These are phyloP conservation scores for Phymorhynchus buccinoides DNA, from an alignment of 1,140 invertebrate species.

Conservation along the genomic window DNA sequence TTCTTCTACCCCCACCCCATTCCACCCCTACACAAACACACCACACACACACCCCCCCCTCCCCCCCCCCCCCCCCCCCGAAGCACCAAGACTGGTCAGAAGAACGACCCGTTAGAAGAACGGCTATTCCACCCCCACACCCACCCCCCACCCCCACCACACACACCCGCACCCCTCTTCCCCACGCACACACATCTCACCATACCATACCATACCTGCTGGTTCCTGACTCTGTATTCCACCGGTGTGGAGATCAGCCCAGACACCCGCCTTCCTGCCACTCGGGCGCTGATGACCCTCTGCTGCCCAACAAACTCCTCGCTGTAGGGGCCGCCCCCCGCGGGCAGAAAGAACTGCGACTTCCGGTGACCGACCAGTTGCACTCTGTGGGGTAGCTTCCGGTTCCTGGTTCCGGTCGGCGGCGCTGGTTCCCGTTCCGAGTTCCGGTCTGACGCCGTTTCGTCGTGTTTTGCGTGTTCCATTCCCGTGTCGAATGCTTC, in stretches of 20 bases:
- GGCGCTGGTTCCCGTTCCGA: background rate
- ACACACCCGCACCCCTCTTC: too few relatives aligned
- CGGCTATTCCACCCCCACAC: too few relatives aligned
- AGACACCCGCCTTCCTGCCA: slow-evolving; percentile 63
- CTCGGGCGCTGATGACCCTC: slow-evolving; percentile 63
- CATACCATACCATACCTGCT: slow-evolving; percentile 63
- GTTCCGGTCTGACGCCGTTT: slow-evolving; percentile 4
- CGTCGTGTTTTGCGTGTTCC: background rate
- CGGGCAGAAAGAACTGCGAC: slow-evolving; percentile 59
- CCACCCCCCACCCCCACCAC: too few relatives aligned
- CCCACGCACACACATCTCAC: too few relatives aligned
- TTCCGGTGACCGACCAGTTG: slow-evolving; percentile 59
- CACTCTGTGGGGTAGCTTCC: too few relatives aligned
- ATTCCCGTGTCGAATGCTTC: background rate
- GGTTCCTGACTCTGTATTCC: slow-evolving; percentile 61
- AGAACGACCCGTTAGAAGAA: too few relatives aligned
- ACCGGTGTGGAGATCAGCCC: slow-evolving; percentile 73
- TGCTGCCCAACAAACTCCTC: slow-evolving; percentile 59
- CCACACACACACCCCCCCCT: too few relatives aligned
- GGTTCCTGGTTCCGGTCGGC: too few relatives aligned
- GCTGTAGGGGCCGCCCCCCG: slow-evolving; percentile 34
- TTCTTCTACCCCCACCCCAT: background rate
- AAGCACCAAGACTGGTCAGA: too few relatives aligned
- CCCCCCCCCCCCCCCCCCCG: too few relatives aligned
- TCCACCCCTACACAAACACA: too few relatives aligned